Percentiles rank a stretch among this genome's conserved stretches.
Evolutionary conservation across 2,797 vertebrate genomes (phyloP).

Genomic region (Cygnus olor): DNA sequence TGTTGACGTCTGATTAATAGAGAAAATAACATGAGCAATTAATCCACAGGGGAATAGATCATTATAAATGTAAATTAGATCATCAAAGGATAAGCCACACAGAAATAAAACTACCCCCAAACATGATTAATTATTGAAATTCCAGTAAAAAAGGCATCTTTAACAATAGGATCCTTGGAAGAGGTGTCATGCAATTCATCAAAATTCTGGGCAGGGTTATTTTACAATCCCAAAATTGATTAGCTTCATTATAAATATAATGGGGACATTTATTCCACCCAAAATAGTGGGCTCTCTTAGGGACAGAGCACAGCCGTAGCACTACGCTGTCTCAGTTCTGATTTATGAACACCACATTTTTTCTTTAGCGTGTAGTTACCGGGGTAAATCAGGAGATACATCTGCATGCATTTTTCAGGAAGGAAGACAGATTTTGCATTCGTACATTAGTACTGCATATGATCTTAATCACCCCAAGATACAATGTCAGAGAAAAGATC

Average conservation of each 20-base stretch:
- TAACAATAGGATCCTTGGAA: conserved; percentile 41
- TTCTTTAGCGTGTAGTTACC: background rate
- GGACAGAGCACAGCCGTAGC: background rate
- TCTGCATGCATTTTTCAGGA: background rate
- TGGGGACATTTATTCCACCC: background rate
- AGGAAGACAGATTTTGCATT: background rate
- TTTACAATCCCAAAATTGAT: conserved; percentile 34
- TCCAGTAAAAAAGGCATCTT: conserved; percentile 17
- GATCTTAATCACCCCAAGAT: background rate
- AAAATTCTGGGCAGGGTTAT: conserved; percentile 25
- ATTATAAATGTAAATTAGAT: conserved; percentile 69
- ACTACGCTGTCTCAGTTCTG: background rate
- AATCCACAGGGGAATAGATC: conserved; percentile 37
- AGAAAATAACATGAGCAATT: conserved; percentile 65
- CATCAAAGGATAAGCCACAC: conserved; percentile 64
- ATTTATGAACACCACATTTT: background rate
- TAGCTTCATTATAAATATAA: conserved; percentile 40
- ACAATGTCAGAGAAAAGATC: background rate
- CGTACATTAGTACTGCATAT: background rate
- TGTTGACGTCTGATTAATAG: conserved; percentile 64
- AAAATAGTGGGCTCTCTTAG: background rate
- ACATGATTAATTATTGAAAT: conserved; percentile 61
- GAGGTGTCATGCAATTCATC: background rate
- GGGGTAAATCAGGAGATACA: background rate
- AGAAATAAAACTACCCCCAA: conserved; percentile 54